phyloP scores from a whole-genome alignment of 2,797 vertebrate genomes.

The Myioborus melanocephalus region DNA sequence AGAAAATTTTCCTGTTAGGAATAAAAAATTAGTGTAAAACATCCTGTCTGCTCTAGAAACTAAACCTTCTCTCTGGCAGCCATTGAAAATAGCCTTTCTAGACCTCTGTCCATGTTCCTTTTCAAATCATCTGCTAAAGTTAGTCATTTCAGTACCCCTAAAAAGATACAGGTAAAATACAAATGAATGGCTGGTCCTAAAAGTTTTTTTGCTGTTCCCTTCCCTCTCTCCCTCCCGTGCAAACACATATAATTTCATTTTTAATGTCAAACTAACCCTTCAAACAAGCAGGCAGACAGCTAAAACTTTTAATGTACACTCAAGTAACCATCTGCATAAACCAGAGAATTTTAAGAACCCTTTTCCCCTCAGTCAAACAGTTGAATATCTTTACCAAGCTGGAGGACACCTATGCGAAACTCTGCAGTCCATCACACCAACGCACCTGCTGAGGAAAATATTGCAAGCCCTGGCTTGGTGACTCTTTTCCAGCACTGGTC shows the following conservation, averaged over 20 bases:
- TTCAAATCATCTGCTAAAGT: not conserved
- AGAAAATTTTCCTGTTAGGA: not conserved
- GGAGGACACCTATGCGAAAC: not conserved
- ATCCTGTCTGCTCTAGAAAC: not conserved
- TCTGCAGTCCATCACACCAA: not conserved
- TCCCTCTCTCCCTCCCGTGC: rapidly evolving
- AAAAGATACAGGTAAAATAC: not conserved
- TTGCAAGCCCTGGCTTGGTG: not conserved
- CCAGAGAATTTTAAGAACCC: not conserved
- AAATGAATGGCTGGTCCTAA: not conserved
- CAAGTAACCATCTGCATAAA: not conserved
- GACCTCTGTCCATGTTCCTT: not conserved
- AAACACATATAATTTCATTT: not conserved
- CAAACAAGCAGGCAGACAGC: not conserved
- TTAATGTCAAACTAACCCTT: not conserved
- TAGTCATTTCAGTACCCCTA: not conserved
- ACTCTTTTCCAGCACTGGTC: not conserved
- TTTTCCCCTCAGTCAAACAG: not conserved
- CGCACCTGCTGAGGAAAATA: slow-evolving; percentile 5
- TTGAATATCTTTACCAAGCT: not conserved
- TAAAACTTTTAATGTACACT: not conserved
- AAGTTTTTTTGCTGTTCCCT: not conserved
- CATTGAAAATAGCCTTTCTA: not conserved
- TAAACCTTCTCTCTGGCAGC: not conserved
- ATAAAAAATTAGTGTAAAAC: not conserved